These are phyloP conservation scores for Xerus rutilus DNA, from an alignment of 2,797 vertebrate genomes.

Conservation along the genomic window DNA sequence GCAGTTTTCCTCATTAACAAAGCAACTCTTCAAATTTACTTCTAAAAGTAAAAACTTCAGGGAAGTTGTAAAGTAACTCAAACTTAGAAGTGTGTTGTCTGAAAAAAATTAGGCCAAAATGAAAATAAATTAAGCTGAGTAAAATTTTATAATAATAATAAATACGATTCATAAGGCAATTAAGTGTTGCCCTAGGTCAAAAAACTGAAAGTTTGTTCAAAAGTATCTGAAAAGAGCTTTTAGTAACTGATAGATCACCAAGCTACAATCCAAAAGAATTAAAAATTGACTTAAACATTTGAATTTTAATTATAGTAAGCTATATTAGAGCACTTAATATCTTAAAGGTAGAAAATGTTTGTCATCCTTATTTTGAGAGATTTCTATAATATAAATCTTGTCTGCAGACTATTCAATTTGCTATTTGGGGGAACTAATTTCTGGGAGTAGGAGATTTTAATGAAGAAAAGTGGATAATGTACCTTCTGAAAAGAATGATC, in stretches of 20 bases:
- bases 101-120: constrained; percentile 56
- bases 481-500: constrained; percentile 1
- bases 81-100: constrained; percentile 53
- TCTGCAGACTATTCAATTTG: constrained; percentile 32
- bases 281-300: constrained; percentile 15
- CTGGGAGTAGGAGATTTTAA: constrained; percentile 59
- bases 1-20: constrained; percentile 56
- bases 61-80: constrained; percentile 39
- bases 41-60: constrained; percentile 67
- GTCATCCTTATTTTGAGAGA: background rate
- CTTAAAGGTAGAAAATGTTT: background rate
- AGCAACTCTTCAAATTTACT: constrained; percentile 53
- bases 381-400: constrained; percentile 25
- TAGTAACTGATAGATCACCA: constrained; percentile 32
- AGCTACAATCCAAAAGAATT: constrained; percentile 41
- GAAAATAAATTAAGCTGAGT: constrained; percentile 53
- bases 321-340: background rate
- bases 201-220: constrained; percentile 27
- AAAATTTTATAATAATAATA: constrained; percentile 62
- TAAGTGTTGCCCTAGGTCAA: constrained; percentile 22
- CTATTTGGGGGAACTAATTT: background rate
- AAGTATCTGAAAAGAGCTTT: constrained; percentile 28
- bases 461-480: constrained; percentile 47
- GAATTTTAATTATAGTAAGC: constrained; percentile 32
- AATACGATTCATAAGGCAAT: constrained; percentile 51